Evolutionary conservation across 2,888 invertebrate genomes (phyloP).

Genomic region (Sminthurinus aureus): DNA sequence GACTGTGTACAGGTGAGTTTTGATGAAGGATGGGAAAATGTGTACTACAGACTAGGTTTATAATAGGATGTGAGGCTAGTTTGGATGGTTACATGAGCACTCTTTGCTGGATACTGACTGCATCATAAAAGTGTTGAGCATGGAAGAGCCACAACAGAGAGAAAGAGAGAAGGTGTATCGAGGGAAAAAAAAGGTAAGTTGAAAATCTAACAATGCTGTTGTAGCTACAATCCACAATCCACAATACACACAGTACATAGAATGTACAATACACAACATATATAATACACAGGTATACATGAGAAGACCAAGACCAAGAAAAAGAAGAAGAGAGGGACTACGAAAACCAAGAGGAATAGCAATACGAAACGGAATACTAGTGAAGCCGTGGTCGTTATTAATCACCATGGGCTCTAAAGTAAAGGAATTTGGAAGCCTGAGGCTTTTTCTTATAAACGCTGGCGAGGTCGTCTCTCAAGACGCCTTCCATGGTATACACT

Average conservation of each 20-base stretch:
- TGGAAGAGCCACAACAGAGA: constrained; percentile 26
- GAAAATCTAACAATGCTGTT: no score
- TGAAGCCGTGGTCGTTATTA: constrained; percentile 45
- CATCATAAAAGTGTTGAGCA: constrained; percentile 38
- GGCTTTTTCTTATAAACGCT: constrained; percentile 34
- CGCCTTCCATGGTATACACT: constrained; percentile 28
- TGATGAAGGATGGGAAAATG: constrained; percentile 15
- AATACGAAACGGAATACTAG: not conserved
- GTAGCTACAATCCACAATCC: no score
- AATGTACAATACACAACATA: no score
- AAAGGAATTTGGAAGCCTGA: constrained; percentile 39
- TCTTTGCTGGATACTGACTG: constrained; percentile 57
- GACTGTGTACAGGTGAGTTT: not conserved
- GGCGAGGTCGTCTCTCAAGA: constrained; percentile 42
- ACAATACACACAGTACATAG: no score
- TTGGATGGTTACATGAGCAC: constrained; percentile 56
- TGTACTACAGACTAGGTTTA: not conserved
- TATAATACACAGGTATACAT: no score
- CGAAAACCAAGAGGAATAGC: no score
- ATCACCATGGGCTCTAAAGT: constrained; percentile 52
- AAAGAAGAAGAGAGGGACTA: no score
- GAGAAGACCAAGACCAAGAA: no score
- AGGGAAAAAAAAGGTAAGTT: no score
- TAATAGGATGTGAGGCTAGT: not conserved
- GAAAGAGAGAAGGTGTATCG: not conserved